phyloP scores from a whole-genome alignment of 2,797 vertebrate species.

The Phyllotis vaccarum region DNA sequence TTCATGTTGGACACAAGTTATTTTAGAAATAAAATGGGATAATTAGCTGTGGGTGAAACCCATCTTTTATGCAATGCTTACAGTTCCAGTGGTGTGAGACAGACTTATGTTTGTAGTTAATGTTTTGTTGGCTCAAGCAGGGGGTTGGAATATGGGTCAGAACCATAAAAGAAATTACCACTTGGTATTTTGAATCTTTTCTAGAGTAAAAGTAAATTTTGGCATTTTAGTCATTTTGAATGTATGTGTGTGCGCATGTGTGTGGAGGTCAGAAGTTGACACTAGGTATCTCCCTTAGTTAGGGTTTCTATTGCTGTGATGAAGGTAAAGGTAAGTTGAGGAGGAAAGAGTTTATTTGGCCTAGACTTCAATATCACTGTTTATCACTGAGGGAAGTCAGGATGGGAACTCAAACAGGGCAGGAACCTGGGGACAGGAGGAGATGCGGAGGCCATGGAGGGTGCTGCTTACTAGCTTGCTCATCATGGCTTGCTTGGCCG shows the following conservation, averaged over 20 bases:
- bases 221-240: background rate
- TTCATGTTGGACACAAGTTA: background rate
- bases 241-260: background rate
- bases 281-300: background rate
- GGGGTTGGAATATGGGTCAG: constrained; percentile 24
- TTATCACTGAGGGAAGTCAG: background rate
- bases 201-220: background rate
- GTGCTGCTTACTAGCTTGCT: background rate
- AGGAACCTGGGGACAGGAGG: background rate
- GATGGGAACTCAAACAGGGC: background rate
- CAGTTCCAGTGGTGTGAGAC: background rate
- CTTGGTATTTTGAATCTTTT: constrained; percentile 26
- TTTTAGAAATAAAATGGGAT: background rate
- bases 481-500: background rate
- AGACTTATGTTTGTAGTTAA: background rate
- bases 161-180: constrained; percentile 36
- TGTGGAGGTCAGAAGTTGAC: background rate
- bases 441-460: background rate
- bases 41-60: background rate
- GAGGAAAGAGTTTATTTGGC: background rate
- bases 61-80: constrained; percentile 24
- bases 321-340: background rate
- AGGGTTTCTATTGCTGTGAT: background rate
- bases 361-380: background rate
- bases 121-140: constrained; percentile 18